Evolutionary conservation across 2,888 invertebrate genomes (phyloP).

Genomic region (Choristoneura rosaceana): DNA sequence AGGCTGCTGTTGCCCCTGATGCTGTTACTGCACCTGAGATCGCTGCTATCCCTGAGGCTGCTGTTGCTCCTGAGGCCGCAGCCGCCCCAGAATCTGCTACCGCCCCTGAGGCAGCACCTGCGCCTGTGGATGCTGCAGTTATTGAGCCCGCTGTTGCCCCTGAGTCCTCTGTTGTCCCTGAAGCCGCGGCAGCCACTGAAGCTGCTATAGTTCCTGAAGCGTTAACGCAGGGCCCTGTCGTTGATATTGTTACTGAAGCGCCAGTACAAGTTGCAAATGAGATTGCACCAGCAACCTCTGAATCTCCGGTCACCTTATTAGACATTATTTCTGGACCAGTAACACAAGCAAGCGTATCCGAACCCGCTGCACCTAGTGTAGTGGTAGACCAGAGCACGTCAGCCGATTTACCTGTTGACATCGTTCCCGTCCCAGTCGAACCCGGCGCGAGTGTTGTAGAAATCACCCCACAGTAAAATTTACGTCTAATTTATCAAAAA

Average conservation of each 20-base stretch:
- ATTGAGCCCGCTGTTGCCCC: background rate
- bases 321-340: conserved; percentile 34
- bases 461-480: conserved; percentile 61
- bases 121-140: background rate
- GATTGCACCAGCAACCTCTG: conserved; percentile 2
- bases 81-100: conserved; percentile 9
- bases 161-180: background rate
- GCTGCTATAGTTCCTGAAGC: conserved; percentile 19
- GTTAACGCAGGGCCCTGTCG: background rate
- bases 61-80: background rate
- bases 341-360: conserved; percentile 15
- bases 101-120: background rate
- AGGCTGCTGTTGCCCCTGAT: background rate
- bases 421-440: conserved; percentile 58
- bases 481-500: background rate
- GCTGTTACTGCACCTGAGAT: conserved; percentile 12
- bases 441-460: conserved; percentile 69
- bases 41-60: conserved; percentile 16
- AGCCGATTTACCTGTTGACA: conserved; percentile 43
- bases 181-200: conserved; percentile 17
- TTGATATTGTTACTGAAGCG: conserved; percentile 16
- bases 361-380: conserved; percentile 30
- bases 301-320: conserved; percentile 30
- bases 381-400: conserved; percentile 23
- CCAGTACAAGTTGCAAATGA: conserved; percentile 18